Base-by-base conservation (phyloP, 2,797 vertebrate species). In the Xiphorhynchus erythropygius region DNA sequence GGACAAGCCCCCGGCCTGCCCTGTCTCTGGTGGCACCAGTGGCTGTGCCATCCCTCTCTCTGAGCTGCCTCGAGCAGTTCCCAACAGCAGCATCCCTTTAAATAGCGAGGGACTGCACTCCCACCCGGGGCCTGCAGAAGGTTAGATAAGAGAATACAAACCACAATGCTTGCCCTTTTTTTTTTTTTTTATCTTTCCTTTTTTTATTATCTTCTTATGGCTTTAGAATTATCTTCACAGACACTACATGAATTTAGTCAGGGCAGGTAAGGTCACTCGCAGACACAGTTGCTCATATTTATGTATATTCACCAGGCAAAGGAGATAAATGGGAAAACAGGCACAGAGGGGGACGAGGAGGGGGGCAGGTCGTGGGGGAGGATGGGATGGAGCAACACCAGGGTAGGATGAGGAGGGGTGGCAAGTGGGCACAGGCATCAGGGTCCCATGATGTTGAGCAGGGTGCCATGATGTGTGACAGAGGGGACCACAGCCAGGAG, bases 201-300 rank as follows among this genome's bases (percentile, higher is more conserved):
- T 86, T 88, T 88, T 96, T 97, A 97, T 98, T 98, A 97, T 98
- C 97, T 98, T 97, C 96, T 98, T 98, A 97, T 96, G 96, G 97
- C 96, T 97, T 97, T 96, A 95, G 97, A 98, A 98, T 98, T 97
- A 98, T 98, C 98, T 98, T 95, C 97, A 90, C 97, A 96, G 98
- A 97, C 97, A 97, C 97, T 94, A 97, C 96, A 97, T 97, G 97
- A 97, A 97, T 97, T 98, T 97, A 97, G 97, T 97, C 94, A 97
- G 97, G 97, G 97, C 97, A 97, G 97, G 96, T 96, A 96, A 97
- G 97, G 97, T 97, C 91, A 46, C 73, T 22, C 50, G 21, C 87
- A 97, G 97, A 97, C 97, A 96, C 71, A 91, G 82, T 93, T 80
- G 83, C 93, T 96, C 93, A 65, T 94, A 91, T 87, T 97, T 96